A percentile compares a stretch with the other conserved stretches of the same genome.
These are phyloP conservation scores for Lepeophtheirus salmonis DNA, from an alignment of 1,140 invertebrate genomes.

Conservation along the genomic window DNA sequence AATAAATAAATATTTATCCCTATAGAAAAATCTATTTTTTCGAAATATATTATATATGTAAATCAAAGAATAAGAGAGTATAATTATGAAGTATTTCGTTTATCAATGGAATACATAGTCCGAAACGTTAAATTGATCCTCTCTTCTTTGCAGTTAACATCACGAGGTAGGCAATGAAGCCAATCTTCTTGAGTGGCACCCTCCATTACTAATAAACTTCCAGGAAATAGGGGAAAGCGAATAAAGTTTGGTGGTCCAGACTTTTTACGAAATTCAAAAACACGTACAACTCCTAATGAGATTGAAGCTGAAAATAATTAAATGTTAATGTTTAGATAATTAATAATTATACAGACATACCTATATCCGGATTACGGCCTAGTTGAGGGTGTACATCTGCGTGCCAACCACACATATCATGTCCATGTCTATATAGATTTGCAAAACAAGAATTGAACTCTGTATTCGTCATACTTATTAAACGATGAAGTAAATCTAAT, in stretches of 20 bases:
- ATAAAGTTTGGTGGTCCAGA: conserved; percentile 20
- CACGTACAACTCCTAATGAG: conserved; percentile 28
- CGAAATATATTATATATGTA: too few relatives aligned
- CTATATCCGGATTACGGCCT: conserved; percentile 30
- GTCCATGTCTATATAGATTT: conserved; percentile 32
- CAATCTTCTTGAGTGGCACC: conserved; percentile 32
- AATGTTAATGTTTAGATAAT: too few relatives aligned
- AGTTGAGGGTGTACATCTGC: conserved; percentile 30
- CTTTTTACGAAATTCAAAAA: conserved; percentile 15
- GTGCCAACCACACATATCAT: conserved; percentile 34
- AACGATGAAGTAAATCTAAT: conserved; percentile 26
- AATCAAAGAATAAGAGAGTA: too few relatives aligned
- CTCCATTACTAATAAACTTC: conserved; percentile 32
- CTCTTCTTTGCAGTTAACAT: conserved; percentile 16
- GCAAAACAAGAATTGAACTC: conserved; percentile 33
- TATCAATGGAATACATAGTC: conserved; percentile 3
- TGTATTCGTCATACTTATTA: conserved; percentile 26
- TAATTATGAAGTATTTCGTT: neutral
- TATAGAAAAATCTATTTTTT: too few relatives aligned
- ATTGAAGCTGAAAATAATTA: too few relatives aligned
- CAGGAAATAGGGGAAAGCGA: conserved; percentile 26
- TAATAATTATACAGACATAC: too few relatives aligned
- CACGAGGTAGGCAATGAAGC: conserved; percentile 24
- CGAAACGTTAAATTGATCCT: conserved; percentile 21
- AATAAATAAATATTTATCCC: too few relatives aligned